Evolutionary conservation across 2,113 vertebrate genomes (phyloP), one percentile per base, ranked within the genome.

Genomic region (Serilophus lunatus): DNA sequence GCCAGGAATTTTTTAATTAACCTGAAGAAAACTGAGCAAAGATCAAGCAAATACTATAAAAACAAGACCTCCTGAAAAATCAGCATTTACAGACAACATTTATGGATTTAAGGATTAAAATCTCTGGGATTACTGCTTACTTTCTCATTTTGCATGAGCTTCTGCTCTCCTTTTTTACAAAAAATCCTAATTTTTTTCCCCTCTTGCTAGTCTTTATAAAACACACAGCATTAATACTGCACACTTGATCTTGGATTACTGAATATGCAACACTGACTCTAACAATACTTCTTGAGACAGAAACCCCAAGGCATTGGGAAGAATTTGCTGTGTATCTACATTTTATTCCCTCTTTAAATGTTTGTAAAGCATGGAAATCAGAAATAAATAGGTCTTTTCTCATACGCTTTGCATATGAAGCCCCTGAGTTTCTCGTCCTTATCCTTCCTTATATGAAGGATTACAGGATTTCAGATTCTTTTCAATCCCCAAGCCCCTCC

Each of bases 331-430:
- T 60, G 25, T 53, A 54, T 42, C 57, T 81, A 66, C n/a, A 64
- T 72, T 77, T 89, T 80, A 90, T 81, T 87, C 84, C 45, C 56
- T 80, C 56, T 82, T 82, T 8, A 49, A 53, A 51, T 59, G 54
- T 70, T 94, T 70, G 44, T 61, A 50, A 75, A 93, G 60, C 89
- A 69, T 59, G 59, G 69, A 92, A 86, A 85, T 70, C 33, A 20
- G 81, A 91, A 96, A 95, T 85, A 93, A 93, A 95, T 87, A 96
- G 82, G 77, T 94, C 72, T 77, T 65, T 94, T 83, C 75, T 56
- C 61, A 88, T 92, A 75, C 74, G 83, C 66, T 88, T 57, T 82
- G 81, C 94, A 64, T 88, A 92, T 61, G 85, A 66, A 93, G 68
- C 83, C 70, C 59, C 79, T 33, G 79, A 94, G 71, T 94, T 95